Conservation (phyloP, 2,113 vertebrate genomes). For the Gallinago paraguaiae region DNA sequence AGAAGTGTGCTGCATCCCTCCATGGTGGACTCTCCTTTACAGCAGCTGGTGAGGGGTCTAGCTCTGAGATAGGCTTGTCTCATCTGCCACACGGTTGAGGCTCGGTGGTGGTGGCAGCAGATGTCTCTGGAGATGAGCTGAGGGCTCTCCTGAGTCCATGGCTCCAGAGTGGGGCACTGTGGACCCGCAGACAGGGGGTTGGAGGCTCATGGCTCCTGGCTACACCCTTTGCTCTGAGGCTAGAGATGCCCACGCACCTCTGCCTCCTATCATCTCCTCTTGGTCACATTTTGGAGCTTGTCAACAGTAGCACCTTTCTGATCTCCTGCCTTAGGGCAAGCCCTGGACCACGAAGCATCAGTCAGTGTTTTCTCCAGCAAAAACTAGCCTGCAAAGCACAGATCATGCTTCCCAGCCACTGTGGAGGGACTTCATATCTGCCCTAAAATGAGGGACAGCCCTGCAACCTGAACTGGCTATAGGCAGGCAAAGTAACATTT, state of each 20-base stretch:
- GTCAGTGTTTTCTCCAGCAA: not conserved
- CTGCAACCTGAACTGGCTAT: not conserved
- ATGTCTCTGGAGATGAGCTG: not conserved
- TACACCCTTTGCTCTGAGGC: not conserved
- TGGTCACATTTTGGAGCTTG: not conserved
- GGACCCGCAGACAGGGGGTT: fast-evolving
- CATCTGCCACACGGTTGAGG: too few relatives aligned
- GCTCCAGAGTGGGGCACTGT: not conserved
- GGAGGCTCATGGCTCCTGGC: fast-evolving
- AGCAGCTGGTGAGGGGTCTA: not conserved
- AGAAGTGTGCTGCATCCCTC: not conserved
- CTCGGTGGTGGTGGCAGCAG: too few relatives aligned
- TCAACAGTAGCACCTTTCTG: not conserved
- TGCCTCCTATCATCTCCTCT: not conserved
- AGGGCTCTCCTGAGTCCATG: not conserved
- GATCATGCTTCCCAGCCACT: not conserved
- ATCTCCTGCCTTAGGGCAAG: not conserved
- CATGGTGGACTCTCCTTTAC: fast-evolving
- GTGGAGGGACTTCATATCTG: not conserved
- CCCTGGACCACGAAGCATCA: not conserved
- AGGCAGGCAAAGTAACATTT: not conserved
- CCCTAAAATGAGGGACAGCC: not conserved
- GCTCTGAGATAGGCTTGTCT: not conserved
- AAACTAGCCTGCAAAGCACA: not conserved
- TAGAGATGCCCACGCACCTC: not conserved